Base-by-base conservation (phyloP, 2,888 invertebrate species). In the Altica lythri region DNA sequence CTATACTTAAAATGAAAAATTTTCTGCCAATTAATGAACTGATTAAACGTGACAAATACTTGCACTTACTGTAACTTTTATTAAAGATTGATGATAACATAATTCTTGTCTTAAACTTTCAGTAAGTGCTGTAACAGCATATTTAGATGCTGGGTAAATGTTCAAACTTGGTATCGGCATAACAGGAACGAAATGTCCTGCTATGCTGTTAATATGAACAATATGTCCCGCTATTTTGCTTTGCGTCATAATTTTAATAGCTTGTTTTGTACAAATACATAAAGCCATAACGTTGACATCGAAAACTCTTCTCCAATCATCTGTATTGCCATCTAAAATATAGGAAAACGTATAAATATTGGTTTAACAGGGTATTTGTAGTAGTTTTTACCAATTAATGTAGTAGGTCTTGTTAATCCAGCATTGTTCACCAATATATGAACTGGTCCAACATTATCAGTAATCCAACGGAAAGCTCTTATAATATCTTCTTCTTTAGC, bases 381-480 rank as follows among this genome's bases (percentile, higher is more conserved):
- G 34, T 34, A 4, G 34, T 34, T 8, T 22, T 51, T 55, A 63
- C 64, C 61, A 9, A 49, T 57, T 14, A 66, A 44, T 14, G 35
- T 59, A 0, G 61, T 55, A 5, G 61, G 56, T 46, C 57, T 58
- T 6, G 57, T 60, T n/a, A 38, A 30, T 13, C 68, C 68, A 4
- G 69, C 68, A 42, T 65, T 68, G 53, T 68, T 69, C 17, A 69
- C 53, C 1, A 68, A 55, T 37, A 69, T 61, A 35, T 68, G 62
- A 8, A 69, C 55, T 0, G 62, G 59, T 3, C 68, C 69, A 1
- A 68, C 56, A 22, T 68, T 60, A 0, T 60, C 61, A 3, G 56
- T 58, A 6, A 64, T 58, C 67, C 67, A 68, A 34, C 62, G 58
- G 45, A 69, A 68, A 1, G 66, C 49, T 16, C 56, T 53, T 4